These are phyloP conservation scores for Limnephilus lunatus DNA, from an alignment of 2,888 invertebrate species.

Conservation along the genomic window DNA sequence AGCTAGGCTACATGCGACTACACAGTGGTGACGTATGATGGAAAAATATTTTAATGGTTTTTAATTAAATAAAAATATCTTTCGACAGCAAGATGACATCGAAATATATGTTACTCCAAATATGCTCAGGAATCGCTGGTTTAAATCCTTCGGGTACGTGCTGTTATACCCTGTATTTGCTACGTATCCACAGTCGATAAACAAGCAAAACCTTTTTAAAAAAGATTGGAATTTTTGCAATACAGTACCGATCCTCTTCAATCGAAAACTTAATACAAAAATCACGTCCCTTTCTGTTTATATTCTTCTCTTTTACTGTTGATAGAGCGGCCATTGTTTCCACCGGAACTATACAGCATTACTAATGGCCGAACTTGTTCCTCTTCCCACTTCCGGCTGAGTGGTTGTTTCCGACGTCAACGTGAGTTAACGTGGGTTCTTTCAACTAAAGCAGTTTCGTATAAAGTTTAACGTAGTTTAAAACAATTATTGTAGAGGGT, in stretches of 20 bases:
- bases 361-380: neutral
- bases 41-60: too few relatives aligned
- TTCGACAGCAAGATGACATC: too few relatives aligned
- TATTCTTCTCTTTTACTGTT: neutral
- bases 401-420: neutral
- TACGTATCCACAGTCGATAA: neutral
- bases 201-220: neutral
- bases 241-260: neutral
- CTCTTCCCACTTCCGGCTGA: neutral
- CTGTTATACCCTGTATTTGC: too few relatives aligned
- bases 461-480: neutral
- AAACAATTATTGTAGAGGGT: neutral
- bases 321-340: neutral
- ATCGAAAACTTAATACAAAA: neutral
- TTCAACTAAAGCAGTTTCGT: neutral
- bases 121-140: too few relatives aligned
- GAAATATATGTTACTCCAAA: too few relatives aligned
- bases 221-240: neutral
- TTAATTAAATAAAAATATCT: too few relatives aligned
- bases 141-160: too few relatives aligned
- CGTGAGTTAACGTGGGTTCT: neutral
- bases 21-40: too few relatives aligned
- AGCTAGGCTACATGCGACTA: too few relatives aligned
- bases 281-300: neutral
- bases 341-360: neutral